Evolutionary conservation across 1,140 invertebrate genomes (phyloP).

Genomic region (Drosophila jambulina): DNA sequence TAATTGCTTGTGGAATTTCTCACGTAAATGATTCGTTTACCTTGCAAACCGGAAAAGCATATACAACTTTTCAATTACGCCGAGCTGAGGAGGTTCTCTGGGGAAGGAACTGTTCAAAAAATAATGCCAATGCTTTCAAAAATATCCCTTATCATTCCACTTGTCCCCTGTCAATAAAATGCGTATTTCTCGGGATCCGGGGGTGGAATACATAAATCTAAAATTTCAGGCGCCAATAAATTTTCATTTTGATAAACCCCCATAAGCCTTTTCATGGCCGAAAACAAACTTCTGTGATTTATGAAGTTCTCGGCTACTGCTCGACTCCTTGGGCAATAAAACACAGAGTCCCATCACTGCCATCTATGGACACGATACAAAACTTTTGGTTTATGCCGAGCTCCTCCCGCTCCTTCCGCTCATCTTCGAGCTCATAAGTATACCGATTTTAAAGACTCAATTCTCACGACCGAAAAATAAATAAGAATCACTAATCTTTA

Average conservation of each 20-base stretch:
- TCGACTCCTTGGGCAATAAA: slow-evolving; percentile 74
- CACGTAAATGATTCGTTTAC: slow-evolving; percentile 18
- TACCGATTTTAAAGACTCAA: slow-evolving; percentile 69
- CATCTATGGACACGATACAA: slow-evolving; percentile 61
- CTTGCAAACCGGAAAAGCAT: slow-evolving; percentile 2
- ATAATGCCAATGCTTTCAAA: slow-evolving; percentile 12
- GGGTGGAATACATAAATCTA: slow-evolving; percentile 70
- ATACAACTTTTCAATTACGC: slow-evolving; percentile 5
- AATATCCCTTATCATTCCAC: slow-evolving; percentile 26
- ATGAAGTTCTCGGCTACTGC: slow-evolving; percentile 74
- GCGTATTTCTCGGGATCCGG: slow-evolving; percentile 21
- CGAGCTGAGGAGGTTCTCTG: not conserved
- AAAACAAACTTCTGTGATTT: slow-evolving; percentile 82
- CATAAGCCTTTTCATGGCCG: slow-evolving; percentile 80
- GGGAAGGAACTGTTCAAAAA: not conserved
- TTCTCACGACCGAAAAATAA: slow-evolving; percentile 15
- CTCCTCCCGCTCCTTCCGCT: too few relatives aligned
- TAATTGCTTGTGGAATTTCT: slow-evolving; percentile 19
- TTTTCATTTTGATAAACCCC: slow-evolving; percentile 83
- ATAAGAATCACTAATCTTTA: slow-evolving; percentile 50
- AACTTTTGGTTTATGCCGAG: slow-evolving; percentile 40
- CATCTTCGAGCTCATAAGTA: slow-evolving; percentile 39
- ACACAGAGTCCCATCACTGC: slow-evolving; percentile 61
- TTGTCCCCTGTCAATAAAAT: slow-evolving; percentile 51
- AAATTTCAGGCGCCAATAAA: slow-evolving; percentile 78